Percentiles rank a stretch among this genome's conserved stretches.
These are phyloP conservation scores for Ochotona curzoniae DNA, from an alignment of 2,113 vertebrate genomes.

Conservation along the genomic window DNA sequence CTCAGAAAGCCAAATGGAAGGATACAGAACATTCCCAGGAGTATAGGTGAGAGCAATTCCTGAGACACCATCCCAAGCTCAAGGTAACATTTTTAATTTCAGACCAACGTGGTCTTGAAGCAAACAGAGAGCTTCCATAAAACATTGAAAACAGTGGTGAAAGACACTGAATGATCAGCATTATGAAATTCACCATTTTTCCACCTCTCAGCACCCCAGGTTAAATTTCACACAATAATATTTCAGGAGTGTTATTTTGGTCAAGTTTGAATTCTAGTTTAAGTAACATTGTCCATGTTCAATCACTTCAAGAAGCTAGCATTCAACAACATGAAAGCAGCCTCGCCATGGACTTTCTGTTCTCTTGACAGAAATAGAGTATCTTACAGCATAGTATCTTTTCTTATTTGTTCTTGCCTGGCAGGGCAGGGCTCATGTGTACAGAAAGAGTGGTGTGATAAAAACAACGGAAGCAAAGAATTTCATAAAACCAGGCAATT, in stretches of 20 bases:
- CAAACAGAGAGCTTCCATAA: neutral
- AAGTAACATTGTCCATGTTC: neutral
- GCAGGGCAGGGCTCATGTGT: neutral
- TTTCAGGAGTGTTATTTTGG: constrained; percentile 27
- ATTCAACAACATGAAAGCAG: accelerated
- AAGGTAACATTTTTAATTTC: neutral
- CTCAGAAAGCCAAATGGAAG: neutral
- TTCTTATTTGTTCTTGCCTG: neutral
- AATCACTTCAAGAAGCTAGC: accelerated
- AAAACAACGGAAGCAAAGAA: constrained; percentile 9
- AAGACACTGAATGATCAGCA: constrained; percentile 21
- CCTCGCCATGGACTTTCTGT: accelerated
- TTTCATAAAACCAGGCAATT: constrained; percentile 1
- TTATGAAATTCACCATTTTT: neutral
- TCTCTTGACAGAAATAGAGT: neutral
- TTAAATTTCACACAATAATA: constrained; percentile 14
- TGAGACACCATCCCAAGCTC: accelerated
- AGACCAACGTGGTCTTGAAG: neutral
- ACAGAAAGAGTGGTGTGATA: neutral
- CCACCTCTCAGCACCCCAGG: neutral
- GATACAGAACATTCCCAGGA: neutral
- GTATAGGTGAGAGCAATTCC: neutral
- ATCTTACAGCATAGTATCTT: neutral
- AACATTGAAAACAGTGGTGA: constrained; percentile 29
- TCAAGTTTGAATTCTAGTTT: neutral